Base-by-base conservation (phyloP, 2,113 vertebrate species). In the Fregata magnificens region DNA sequence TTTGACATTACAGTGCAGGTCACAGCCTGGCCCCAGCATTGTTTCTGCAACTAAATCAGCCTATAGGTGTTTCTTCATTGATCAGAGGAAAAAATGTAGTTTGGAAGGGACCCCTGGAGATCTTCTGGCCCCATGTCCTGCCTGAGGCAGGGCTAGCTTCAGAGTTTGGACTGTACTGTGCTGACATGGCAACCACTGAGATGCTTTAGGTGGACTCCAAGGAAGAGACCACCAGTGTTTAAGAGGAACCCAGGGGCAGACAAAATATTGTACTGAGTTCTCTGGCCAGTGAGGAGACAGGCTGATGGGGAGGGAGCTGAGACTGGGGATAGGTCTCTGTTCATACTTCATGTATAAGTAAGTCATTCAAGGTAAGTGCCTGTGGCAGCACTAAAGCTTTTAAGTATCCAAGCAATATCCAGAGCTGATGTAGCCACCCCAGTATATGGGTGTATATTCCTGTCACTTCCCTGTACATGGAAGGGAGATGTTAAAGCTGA, bases 371-470 rank as follows among this genome's bases (percentile, higher is more conserved):
- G 14, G 32, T 32, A 38, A 58, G 42, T 28, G 6, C 7, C 28
- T 52, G 44, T 36, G 49, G 47, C 52, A 85, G 16, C 40, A 80
- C 32, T 67, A 45, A 85, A 87, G 16, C 17, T 79, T 79, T 79
- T 52, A 76, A 76, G 42, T 19, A 69, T 32, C 8, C 22, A 40
- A 44, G 25, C 24, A 52, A 34, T 56, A 28, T 67, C 47, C 40
- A 45, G 55, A 58, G 21, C 9, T 36, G 24, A 40, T 45, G 36
- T 0, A 58, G 44, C 15, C 15, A 70, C 9, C 10, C 5, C 16
- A 26, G 5, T 13, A 11, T 19, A 11, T 0, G 0, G 34, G 53
- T 44, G 16, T 44, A 10, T 63, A 80, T 44, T 32, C 1, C 0
- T 31, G 29, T 40, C 10, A 40, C 45, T 93, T 86, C 47, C 10